These are phyloP conservation scores for Caenorhabditis tropicalis DNA, from an alignment of 1,140 invertebrate species.

Conservation along the genomic window DNA sequence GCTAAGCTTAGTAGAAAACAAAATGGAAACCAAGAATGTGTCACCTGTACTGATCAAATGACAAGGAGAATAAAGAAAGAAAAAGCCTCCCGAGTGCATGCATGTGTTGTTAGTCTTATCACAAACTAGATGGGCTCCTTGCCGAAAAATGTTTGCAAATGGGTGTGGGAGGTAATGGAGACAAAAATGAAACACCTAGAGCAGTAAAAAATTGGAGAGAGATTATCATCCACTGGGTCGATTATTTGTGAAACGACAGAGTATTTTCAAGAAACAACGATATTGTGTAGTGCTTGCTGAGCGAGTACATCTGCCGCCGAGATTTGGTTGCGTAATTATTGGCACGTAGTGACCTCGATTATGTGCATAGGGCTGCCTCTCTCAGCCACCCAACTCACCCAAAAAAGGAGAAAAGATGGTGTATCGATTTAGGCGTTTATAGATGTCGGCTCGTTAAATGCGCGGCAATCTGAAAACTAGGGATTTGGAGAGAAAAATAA, in stretches of 20 bases:
- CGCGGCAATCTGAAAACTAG: background rate
- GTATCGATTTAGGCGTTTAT: background rate
- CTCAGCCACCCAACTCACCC: background rate
- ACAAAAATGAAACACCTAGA: background rate
- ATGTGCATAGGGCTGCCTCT: background rate
- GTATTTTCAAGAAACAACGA: no score
- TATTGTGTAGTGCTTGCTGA: no score
- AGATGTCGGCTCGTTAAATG: background rate
- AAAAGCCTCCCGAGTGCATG: constrained; percentile 7
- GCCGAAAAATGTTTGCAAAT: constrained; percentile 25
- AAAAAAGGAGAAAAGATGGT: background rate
- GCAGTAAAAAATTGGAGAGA: background rate
- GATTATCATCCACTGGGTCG: no score
- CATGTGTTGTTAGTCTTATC: background rate
- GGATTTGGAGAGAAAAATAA: background rate
- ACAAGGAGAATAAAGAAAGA: background rate
- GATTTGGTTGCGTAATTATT: background rate
- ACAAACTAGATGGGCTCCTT: constrained; percentile 21
- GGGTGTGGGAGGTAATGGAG: background rate
- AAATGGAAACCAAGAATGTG: background rate
- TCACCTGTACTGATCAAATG: background rate
- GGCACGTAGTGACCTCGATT: background rate
- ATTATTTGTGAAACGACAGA: no score
- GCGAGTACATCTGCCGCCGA: background rate
- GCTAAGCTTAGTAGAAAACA: no score